Evolutionary conservation across 2,797 vertebrate genomes (phyloP).

Genomic region (Petrocephalus sullivani): DNA sequence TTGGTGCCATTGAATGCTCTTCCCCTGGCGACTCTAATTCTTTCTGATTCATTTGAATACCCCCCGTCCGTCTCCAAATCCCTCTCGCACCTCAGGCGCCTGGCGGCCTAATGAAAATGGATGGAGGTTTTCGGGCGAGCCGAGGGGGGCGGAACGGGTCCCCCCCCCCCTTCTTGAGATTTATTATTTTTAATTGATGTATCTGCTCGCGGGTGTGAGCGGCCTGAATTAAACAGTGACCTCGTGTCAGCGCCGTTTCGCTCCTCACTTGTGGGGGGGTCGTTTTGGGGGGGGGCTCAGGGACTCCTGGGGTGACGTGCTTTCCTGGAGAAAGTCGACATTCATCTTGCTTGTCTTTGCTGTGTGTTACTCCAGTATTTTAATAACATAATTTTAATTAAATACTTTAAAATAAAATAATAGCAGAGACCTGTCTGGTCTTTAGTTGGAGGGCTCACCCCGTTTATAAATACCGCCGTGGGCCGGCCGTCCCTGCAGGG

Average conservation of each 20-base stretch:
- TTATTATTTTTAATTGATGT: slow-evolving; percentile 76
- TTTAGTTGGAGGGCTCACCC: neutral
- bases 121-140: slow-evolving; percentile 57
- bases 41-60: slow-evolving; percentile 80
- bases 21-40: slow-evolving; percentile 68
- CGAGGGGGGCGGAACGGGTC: slow-evolving; percentile 15
- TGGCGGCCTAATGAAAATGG: slow-evolving; percentile 70
- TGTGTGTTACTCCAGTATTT: slow-evolving; percentile 5
- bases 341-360: slow-evolving; percentile 16
- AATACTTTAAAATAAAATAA: neutral
- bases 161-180: slow-evolving; percentile 55
- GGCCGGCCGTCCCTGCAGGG: neutral
- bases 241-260: slow-evolving; percentile 58
- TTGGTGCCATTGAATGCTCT: slow-evolving; percentile 66
- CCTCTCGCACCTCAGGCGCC: slow-evolving; percentile 60
- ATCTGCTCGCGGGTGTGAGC: slow-evolving; percentile 63
- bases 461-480: neutral
- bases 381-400: neutral
- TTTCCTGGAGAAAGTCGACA: neutral
- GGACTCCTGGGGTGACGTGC: slow-evolving; percentile 36
- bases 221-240: slow-evolving; percentile 65
- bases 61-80: slow-evolving; percentile 74
- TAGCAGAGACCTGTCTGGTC: too few relatives aligned
- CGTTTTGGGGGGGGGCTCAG: slow-evolving; percentile 40
- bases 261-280: slow-evolving; percentile 41